These are phyloP conservation scores for Chelon auratus DNA, from an alignment of 2,797 vertebrate species.

Conservation along the genomic window DNA sequence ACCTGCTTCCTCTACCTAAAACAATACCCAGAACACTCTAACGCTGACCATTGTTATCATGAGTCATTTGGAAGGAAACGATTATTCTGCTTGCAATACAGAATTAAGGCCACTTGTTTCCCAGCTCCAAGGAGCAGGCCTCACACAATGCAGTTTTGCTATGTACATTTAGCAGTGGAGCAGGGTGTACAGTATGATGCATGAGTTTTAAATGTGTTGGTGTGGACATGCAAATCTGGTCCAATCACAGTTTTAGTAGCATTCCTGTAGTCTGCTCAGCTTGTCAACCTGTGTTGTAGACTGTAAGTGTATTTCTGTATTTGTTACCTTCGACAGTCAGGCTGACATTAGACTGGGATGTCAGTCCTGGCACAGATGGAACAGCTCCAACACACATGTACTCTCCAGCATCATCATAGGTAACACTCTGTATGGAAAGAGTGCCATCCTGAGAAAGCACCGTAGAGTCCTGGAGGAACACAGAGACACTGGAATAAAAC, in stretches of 20 bases:
- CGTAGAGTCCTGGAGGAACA: constrained; percentile 78
- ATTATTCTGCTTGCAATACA: neutral
- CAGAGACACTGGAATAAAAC: constrained; percentile 44
- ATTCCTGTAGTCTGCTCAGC: no score
- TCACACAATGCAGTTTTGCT: neutral
- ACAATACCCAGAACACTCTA: constrained; percentile 36
- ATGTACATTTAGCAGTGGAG: neutral
- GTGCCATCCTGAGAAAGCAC: constrained; percentile 74
- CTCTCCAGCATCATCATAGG: constrained; percentile 80
- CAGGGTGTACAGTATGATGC: neutral
- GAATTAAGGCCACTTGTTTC: neutral
- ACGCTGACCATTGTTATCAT: constrained; percentile 1
- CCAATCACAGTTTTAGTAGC: neutral
- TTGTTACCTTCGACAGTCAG: constrained; percentile 86
- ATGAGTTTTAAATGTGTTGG: neutral
- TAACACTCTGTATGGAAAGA: constrained; percentile 65
- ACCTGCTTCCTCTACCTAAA: constrained; percentile 38
- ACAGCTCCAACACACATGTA: constrained; percentile 87
- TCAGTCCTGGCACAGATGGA: constrained; percentile 83
- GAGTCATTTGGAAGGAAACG: neutral
- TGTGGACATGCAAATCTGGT: neutral
- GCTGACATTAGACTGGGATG: constrained; percentile 69
- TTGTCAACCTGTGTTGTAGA: neutral
- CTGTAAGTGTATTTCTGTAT: neutral
- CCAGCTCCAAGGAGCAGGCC: neutral